These are phyloP conservation scores for Columba guinea DNA, from an alignment of 2,797 vertebrate species.

Conservation along the genomic window DNA sequence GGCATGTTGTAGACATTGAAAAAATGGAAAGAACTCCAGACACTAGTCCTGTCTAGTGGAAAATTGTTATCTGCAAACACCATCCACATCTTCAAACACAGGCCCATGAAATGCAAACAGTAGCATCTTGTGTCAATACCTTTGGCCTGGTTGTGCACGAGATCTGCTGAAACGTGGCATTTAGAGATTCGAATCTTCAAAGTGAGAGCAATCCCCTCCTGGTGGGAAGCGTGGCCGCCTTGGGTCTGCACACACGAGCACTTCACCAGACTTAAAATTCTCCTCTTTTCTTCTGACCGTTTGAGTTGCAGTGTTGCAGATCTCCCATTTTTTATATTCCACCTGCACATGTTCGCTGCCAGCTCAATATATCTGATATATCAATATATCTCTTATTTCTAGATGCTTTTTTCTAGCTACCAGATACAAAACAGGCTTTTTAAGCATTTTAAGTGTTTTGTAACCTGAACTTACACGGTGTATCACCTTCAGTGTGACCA, in stretches of 20 bases:
- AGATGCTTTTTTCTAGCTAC: neutral
- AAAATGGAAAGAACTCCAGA: slow-evolving; percentile 48
- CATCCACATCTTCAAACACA: slow-evolving; percentile 35
- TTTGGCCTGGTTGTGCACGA: neutral
- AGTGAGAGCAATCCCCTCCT: neutral
- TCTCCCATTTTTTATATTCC: neutral
- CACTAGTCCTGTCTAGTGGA: slow-evolving; percentile 13
- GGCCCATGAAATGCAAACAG: slow-evolving; percentile 20
- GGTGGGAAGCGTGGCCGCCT: neutral
- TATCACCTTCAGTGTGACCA: neutral
- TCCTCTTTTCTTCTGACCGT: neutral
- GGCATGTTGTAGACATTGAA: neutral
- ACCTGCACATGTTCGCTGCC: neutral
- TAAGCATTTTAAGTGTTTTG: neutral
- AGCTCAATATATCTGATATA: neutral
- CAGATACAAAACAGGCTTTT: neutral
- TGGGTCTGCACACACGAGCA: neutral
- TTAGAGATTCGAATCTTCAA: slow-evolving; percentile 2
- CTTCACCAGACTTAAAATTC: neutral
- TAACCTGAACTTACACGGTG: neutral
- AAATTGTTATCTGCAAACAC: slow-evolving; percentile 57
- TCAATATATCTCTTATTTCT: neutral
- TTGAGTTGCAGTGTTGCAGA: neutral
- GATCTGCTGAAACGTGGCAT: neutral
- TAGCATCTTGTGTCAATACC: slow-evolving; percentile 33